Evolutionary conservation across 2,888 invertebrate genomes (phyloP), one percentile per base, ranked within the genome.

Genomic region (Octodonta nipae): DNA sequence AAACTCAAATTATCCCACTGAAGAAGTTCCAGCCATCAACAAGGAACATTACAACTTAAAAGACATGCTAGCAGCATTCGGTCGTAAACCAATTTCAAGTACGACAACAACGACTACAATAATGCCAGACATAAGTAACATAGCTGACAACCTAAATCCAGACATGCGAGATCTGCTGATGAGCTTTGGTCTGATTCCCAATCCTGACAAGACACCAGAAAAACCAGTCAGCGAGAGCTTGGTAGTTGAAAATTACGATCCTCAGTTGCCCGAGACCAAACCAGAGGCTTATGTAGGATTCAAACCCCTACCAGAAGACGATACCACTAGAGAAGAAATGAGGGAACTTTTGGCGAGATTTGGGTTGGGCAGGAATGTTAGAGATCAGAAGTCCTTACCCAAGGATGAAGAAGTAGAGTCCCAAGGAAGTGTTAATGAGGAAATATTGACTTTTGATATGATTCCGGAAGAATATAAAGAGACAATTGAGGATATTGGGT

Each of bases 151-250:
- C 35, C 45, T 63, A 34, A 53, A 50, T 11, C 60, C 62, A 5
- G 62, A 62, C 22, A 63, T 63, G 62, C 51, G 60, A 47, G 55
- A 64, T 30, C 41, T 68, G 25, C 40, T 69, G 7, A 59, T 62
- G 50, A 60, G 52, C 31, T 63, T 67, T 42, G 68, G 68, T 8
- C 49, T 67, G 26, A 45, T 63, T 24, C 51, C 54, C 7, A 46
- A 56, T 43, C 48, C 52, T 6, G n/a, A n/a, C n/a, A 51, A 54
- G 30, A 6, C 15, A 22, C 2, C 20, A 11, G n/a, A 30, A 28
- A n/a, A n/a, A n/a, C n/a, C n/a, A n/a, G 10, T 13, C 15, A 13
- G 28, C 10, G 27, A 10, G 2, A 34, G 30, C 27, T 22, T 29
- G 25, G 30, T 33, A 16, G 12, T 15, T 3, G 37, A 40, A n/a